These are phyloP conservation scores for Sarcophaga bullata DNA, from an alignment of 1,140 invertebrate species.

Conservation along the genomic window DNA sequence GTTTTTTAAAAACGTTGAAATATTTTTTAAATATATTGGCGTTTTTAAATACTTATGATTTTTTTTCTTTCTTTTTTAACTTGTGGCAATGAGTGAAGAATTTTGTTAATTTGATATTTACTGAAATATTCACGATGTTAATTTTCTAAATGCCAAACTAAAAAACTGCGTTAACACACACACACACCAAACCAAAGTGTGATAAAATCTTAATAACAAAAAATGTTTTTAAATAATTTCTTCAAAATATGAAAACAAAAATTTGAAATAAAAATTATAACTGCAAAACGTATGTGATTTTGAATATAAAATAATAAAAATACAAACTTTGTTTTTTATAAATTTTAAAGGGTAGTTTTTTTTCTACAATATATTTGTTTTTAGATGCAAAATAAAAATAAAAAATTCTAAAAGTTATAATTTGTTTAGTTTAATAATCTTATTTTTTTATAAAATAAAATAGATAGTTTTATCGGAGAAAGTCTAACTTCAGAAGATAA, in stretches of 20 bases:
- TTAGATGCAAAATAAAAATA: constrained; percentile 20
- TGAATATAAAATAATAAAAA: constrained; percentile 20
- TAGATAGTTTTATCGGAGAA: neutral
- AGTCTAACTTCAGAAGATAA: constrained; percentile 18
- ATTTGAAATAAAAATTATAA: constrained; percentile 20
- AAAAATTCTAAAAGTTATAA: constrained; percentile 29
- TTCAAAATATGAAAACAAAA: neutral
- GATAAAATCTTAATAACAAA: neutral
- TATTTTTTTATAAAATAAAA: neutral
- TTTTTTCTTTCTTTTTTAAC: neutral
- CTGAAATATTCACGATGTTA: constrained; percentile 2
- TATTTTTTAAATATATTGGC: constrained; percentile 39
- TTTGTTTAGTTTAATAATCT: constrained; percentile 18
- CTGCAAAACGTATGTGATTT: neutral
- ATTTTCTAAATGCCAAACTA: neutral
- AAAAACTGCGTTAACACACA: too few relatives aligned
- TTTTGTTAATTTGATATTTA: neutral
- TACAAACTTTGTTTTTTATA: constrained; percentile 1
- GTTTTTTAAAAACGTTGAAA: constrained; percentile 36
- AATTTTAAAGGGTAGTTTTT: constrained; percentile 20
- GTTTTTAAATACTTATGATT: constrained; percentile 37
- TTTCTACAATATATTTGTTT: constrained; percentile 35
- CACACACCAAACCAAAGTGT: neutral
- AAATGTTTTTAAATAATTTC: neutral
- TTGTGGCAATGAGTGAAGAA: neutral